Base-by-base conservation (phyloP, 1,140 invertebrate genomes). In the Oncopodura yosiiana region DNA sequence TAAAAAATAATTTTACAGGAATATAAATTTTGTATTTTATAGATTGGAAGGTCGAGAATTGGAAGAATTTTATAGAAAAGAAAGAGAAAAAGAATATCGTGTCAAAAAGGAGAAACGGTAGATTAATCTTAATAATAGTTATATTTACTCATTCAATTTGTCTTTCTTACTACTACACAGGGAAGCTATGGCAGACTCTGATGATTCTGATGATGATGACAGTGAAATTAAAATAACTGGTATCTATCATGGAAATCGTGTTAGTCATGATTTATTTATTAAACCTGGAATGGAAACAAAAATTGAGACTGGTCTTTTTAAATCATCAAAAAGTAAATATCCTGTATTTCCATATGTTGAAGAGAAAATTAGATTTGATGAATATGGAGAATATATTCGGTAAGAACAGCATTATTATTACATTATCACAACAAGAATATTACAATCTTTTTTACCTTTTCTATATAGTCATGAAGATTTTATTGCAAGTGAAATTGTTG, bases 301-400 rank as follows among this genome's bases (percentile, higher is more conserved):
- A 62, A 71, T 76, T 53, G 81, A 61, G 32, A 50, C 55, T 4
- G 65, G 65, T 4, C 92, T 91, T 69, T 94, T 95, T 69, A 95
- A 94, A 83, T 87, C 56, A 88, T 81, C 64, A 92, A 92, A 74
- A 87, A 92, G 52, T 84, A 91, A 60, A 61, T 87, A 94, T 72
- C 92, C 93, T 0, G 96, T 98, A 87, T 98, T 92, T 72, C 94
- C 94, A 2, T 91, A 84, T 66, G 78, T 85, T 42, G 94, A 97
- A 71, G 93, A 96, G 64, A 89, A 87, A 72, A 79, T 93, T 1
- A 86, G 92, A 70, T 83, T 79, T 68, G 93, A 96, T 67, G 91
- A 96, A 68, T 96, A 96, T 69, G 93, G 93, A 1, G 92, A 96
- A 75, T 83, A 93, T 41, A 91, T 96, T 43, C 73, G 68, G 70